Evolutionary conservation across 2,888 invertebrate species (phyloP).

Genomic region (Acleris literana): DNA sequence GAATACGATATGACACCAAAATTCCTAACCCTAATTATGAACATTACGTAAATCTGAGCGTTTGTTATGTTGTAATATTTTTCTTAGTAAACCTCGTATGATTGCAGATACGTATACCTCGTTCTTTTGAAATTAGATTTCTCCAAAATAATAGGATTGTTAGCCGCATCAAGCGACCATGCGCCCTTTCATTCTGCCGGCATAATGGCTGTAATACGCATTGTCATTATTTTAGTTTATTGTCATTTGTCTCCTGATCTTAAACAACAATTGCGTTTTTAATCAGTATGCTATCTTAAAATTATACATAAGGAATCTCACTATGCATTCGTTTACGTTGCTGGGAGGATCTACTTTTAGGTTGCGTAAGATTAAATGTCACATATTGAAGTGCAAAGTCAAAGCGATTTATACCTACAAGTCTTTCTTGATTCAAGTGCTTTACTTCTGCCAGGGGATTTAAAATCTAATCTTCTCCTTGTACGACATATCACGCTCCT

Average conservation of each 20-base stretch:
- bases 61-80: conserved; percentile 31
- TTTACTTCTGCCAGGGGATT: too few relatives aligned
- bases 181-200: conserved; percentile 41
- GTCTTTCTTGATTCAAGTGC: too few relatives aligned
- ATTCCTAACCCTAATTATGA: conserved; percentile 18
- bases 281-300: neutral
- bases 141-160: conserved; percentile 34
- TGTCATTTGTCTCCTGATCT: too few relatives aligned
- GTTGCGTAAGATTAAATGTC: too few relatives aligned
- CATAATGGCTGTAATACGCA: neutral
- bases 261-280: neutral
- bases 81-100: conserved; percentile 30
- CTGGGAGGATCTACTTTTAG: too few relatives aligned
- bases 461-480: too few relatives aligned
- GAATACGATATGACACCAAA: neutral
- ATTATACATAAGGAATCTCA: too few relatives aligned
- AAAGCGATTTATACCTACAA: too few relatives aligned
- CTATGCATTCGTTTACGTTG: too few relatives aligned
- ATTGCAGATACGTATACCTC: conserved; percentile 37
- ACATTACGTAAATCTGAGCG: conserved; percentile 22
- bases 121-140: conserved; percentile 38
- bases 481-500: too few relatives aligned
- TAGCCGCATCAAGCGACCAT: conserved; percentile 26
- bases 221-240: neutral
- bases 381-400: too few relatives aligned